Evolutionary conservation across 2,797 vertebrate species (phyloP).

Genomic region (Pseudochaenichthys georgianus): DNA sequence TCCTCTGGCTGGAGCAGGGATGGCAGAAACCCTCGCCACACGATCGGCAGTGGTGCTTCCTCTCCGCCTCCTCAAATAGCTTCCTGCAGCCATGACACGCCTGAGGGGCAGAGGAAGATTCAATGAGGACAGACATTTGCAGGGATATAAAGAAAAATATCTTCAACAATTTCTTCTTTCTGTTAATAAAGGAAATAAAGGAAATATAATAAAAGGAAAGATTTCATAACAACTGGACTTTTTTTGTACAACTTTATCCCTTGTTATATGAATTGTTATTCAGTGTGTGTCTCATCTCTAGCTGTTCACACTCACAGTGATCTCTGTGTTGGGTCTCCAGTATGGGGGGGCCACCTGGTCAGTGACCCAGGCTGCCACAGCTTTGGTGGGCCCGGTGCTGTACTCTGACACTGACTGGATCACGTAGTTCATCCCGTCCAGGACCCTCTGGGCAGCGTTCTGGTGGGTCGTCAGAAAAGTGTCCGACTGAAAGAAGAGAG

Average conservation of each 20-base stretch:
- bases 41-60: slow-evolving; percentile 89
- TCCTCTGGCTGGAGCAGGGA: slow-evolving; percentile 85
- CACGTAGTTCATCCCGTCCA: slow-evolving; percentile 87
- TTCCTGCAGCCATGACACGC: slow-evolving; percentile 83
- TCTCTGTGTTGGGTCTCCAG: slow-evolving; percentile 88
- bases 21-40: slow-evolving; percentile 91
- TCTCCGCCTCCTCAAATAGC: slow-evolving; percentile 83
- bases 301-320: slow-evolving; percentile 78
- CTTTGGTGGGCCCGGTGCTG: slow-evolving; percentile 87
- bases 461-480: slow-evolving; percentile 84
- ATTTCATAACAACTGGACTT: background rate
- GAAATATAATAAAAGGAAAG: background rate
- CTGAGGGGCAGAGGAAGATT: slow-evolving; percentile 55
- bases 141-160: background rate
- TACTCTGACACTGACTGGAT: slow-evolving; percentile 88
- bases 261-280: background rate
- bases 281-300: slow-evolving; percentile 3
- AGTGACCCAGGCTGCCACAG: slow-evolving; percentile 86
- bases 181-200: background rate
- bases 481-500: slow-evolving; percentile 74
- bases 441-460: slow-evolving; percentile 88
- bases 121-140: background rate
- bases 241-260: background rate
- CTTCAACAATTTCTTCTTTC: background rate
- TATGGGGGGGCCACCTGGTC: slow-evolving; percentile 89